Conservation (phyloP, 2,888 invertebrate genomes). For the Phrixothrix hirtus region DNA sequence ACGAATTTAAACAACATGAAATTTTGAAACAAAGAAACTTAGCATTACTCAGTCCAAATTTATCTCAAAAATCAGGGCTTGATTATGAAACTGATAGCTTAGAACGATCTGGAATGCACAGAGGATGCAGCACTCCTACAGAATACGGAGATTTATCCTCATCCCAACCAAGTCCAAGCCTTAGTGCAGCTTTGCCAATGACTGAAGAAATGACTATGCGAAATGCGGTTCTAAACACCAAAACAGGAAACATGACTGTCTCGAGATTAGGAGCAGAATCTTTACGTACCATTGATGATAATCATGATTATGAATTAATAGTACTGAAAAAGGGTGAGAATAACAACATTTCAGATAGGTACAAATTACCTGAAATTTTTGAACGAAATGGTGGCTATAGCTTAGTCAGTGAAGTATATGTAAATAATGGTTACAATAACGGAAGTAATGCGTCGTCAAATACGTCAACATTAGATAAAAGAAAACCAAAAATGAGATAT, state of each 20-base stretch:
- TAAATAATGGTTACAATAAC: conserved; percentile 73
- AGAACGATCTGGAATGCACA: conserved; percentile 62
- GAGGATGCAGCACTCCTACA: conserved; percentile 62
- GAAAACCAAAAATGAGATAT: conserved; percentile 56
- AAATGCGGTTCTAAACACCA: conserved; percentile 71
- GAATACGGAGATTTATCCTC: conserved; percentile 68
- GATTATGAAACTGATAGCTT: conserved; percentile 78
- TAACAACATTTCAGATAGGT: conserved; percentile 49
- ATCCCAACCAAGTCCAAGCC: conserved; percentile 73
- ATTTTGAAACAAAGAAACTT: neutral
- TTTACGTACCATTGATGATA: conserved; percentile 41
- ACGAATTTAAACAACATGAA: conserved; percentile 53
- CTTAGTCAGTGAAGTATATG: conserved; percentile 77
- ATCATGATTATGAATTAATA: conserved; percentile 58
- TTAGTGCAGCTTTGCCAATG: conserved; percentile 74
- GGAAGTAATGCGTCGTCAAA: conserved; percentile 64
- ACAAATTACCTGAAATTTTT: conserved; percentile 60
- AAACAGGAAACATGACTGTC: conserved; percentile 62
- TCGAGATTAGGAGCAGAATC: conserved; percentile 49
- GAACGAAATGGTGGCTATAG: conserved; percentile 63
- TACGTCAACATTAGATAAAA: conserved; percentile 58
- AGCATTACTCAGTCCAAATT: conserved; percentile 26
- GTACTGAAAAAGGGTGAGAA: conserved; percentile 45
- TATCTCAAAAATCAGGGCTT: conserved; percentile 11
- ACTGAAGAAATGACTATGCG: conserved; percentile 81